These are phyloP conservation scores for Melierax canorus DNA, from an alignment of 2,113 vertebrate genomes.

Conservation along the genomic window DNA sequence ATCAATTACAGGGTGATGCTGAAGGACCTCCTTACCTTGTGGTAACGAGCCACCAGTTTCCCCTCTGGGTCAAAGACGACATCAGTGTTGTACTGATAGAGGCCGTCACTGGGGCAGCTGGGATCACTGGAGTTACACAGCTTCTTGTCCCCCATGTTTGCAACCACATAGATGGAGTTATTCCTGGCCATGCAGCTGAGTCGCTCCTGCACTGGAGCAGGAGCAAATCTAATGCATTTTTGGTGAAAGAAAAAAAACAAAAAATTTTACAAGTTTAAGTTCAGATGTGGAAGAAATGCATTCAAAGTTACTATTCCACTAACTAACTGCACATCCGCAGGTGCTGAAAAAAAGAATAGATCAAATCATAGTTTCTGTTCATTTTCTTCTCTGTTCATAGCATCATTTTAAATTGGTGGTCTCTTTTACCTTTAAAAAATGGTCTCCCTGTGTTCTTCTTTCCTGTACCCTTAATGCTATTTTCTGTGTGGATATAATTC, in stretches of 20 bases:
- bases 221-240: conserved; percentile 46
- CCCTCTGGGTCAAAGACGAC: conserved; percentile 67
- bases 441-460: background rate
- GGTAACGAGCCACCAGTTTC: conserved; percentile 70
- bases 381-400: background rate
- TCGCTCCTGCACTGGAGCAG: conserved; percentile 53
- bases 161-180: conserved; percentile 83
- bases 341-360: background rate
- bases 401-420: background rate
- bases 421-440: background rate
- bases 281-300: background rate
- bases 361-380: background rate
- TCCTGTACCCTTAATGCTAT: background rate
- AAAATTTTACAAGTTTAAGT: background rate
- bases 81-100: conserved; percentile 71
- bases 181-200: conserved; percentile 87
- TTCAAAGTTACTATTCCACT: background rate
- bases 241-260: background rate
- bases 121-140: conserved; percentile 22
- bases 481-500: background rate
- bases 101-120: conserved; percentile 32
- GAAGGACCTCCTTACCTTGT: conserved; percentile 57
- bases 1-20: background rate
- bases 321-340: background rate
- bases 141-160: conserved; percentile 80